Evolutionary conservation across 2,113 vertebrate species (phyloP).

Genomic region (Xiphophorus couchianus): DNA sequence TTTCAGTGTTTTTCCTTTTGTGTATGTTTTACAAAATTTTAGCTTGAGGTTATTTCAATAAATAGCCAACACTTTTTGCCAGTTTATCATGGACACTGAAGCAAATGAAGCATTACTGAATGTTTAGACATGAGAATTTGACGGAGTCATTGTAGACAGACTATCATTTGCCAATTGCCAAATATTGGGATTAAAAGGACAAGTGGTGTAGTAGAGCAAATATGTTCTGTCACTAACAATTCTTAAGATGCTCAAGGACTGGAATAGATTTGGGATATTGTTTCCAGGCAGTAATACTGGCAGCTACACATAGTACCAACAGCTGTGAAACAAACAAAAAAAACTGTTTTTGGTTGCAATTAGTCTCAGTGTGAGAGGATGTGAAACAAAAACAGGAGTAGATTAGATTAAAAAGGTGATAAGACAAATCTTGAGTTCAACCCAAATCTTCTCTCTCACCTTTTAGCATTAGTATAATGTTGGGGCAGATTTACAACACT

Average conservation of each 20-base stretch:
- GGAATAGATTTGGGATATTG: too few relatives aligned
- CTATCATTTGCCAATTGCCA: neutral
- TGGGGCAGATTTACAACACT: slow-evolving; percentile 65
- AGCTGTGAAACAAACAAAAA: neutral
- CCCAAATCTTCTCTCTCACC: slow-evolving; percentile 40
- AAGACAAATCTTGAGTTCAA: slow-evolving; percentile 39
- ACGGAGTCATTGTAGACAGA: slow-evolving; percentile 7
- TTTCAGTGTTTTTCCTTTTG: too few relatives aligned
- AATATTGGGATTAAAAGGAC: too few relatives aligned
- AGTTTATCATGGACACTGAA: neutral
- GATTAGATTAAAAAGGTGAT: slow-evolving; percentile 53
- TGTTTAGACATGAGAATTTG: slow-evolving; percentile 27
- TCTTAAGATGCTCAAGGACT: neutral
- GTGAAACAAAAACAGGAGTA: slow-evolving; percentile 50
- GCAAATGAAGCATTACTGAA: slow-evolving; percentile 10
- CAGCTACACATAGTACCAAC: too few relatives aligned
- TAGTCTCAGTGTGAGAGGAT: slow-evolving; percentile 28
- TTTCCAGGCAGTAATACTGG: too few relatives aligned
- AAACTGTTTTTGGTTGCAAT: neutral
- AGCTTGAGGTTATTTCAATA: too few relatives aligned
- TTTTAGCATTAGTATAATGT: slow-evolving; percentile 55
- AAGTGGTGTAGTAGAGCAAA: neutral
- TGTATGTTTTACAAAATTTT: too few relatives aligned
- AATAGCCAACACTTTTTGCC: neutral
- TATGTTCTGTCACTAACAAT: neutral